phyloP scores from a whole-genome alignment of 2,888 invertebrate genomes.

The Thecophora atra region DNA sequence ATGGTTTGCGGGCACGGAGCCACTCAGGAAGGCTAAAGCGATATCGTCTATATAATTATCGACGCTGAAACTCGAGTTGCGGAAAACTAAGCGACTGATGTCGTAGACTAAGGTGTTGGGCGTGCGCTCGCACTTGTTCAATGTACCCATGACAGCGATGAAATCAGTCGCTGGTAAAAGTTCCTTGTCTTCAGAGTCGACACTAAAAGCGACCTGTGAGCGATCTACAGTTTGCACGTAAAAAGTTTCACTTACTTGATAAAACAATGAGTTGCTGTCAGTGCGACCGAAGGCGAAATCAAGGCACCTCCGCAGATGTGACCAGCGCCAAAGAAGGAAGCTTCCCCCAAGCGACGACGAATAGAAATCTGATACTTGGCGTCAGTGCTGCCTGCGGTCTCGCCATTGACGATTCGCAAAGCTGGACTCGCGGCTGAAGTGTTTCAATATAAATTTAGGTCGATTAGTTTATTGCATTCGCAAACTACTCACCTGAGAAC shows the following conservation, averaged over 20 bases:
- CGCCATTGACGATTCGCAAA: slow-evolving; percentile 49
- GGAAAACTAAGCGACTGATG: no score
- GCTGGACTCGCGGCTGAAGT: no score
- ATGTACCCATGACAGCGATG: no score
- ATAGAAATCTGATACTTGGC: slow-evolving; percentile 60
- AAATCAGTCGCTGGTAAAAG: slow-evolving; percentile 40
- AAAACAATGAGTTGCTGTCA: slow-evolving; percentile 52
- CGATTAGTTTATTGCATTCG: no score
- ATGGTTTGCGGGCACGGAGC: slow-evolving; percentile 54
- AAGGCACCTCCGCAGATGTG: slow-evolving; percentile 61
- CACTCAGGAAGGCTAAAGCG: slow-evolving; percentile 54
- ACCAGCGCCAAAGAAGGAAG: slow-evolving; percentile 57
- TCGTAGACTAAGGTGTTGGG: no score
- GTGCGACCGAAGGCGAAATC: slow-evolving; percentile 47
- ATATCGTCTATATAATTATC: slow-evolving; percentile 55
- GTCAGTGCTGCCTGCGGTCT: slow-evolving; percentile 43
- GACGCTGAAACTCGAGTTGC: no score
- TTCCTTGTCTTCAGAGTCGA: not conserved
- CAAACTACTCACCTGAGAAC: no score
- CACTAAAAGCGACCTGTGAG: no score
- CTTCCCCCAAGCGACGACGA: slow-evolving; percentile 48
- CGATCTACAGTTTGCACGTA: no score
- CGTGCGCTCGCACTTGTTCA: no score
- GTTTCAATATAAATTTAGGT: no score
- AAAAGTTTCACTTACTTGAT: no score